Conservation (phyloP, 2,113 vertebrate genomes). For the Dasyornis broadbenti region DNA sequence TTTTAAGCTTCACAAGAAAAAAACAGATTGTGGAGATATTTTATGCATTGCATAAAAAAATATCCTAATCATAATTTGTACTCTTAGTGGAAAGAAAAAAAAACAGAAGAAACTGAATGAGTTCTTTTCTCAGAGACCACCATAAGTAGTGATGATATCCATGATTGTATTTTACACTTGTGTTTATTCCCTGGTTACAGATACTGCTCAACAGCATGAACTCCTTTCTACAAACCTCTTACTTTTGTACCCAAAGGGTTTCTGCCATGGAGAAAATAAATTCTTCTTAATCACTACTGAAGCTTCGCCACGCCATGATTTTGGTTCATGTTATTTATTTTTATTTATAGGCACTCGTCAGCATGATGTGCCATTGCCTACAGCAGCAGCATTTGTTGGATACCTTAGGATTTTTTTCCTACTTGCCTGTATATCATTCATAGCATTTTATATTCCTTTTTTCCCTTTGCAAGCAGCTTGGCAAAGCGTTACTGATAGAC, state of each 20-base stretch:
- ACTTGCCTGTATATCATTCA: not conserved
- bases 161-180: not conserved
- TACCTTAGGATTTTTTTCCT: not conserved
- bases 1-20: not conserved
- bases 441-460: not conserved
- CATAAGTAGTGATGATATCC: not conserved
- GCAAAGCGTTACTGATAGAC: not conserved
- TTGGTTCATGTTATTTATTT: not conserved
- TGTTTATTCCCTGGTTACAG: not conserved
- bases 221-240: not conserved
- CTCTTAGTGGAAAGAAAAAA: not conserved
- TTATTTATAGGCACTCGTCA: constrained; percentile 19
- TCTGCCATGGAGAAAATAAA: not conserved
- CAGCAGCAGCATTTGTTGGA: not conserved
- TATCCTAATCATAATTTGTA: not conserved
- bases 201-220: not conserved
- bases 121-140: not conserved
- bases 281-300: not conserved
- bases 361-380: not conserved
- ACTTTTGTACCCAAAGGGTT: not conserved
- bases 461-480: not conserved
- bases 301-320: not conserved
- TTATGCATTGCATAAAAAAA: not conserved
- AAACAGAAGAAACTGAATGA: not conserved
- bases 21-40: not conserved